Base-by-base conservation (phyloP, 2,888 invertebrate species). In the Leucoptera coffeella region DNA sequence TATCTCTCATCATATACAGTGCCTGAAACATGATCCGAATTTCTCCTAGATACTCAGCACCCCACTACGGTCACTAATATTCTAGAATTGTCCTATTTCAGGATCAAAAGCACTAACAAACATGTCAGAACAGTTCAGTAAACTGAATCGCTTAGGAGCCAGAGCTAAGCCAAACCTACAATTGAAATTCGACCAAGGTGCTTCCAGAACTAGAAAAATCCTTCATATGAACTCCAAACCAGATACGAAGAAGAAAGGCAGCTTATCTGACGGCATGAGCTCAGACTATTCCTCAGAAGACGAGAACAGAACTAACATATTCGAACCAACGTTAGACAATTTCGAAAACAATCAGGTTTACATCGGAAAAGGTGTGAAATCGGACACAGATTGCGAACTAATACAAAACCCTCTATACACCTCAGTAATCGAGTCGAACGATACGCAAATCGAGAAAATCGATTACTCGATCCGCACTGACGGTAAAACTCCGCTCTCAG, bases 71-170 rank as follows among this genome's bases (percentile, higher is more conserved):
- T n/a, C n/a, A n/a, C n/a, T n/a, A n/a, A n/a, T 29, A 9, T 17
- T 2, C 24, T 15, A 13, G 6, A 14, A 2, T 15, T 13, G 12
- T 10, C 12, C 10, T 30, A 29, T 47, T 59, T 34, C 50, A 83
- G 89, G 89, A 42, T 82, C 86, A 6, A 89, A 89, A 65, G 91
- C 90, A 25, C 60, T 91, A 30, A 85, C 78, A 34, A 91, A 90
- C 48, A 83, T 91, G 72, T 80, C 85, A 0, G 89, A 88, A 36
- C 89, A 90, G 46, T 86, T 92, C 54, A 87, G 85, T 30, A 89
- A 87, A 50, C 54, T 91, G 20, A 86, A 86, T 47, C 82, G 82
- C 41, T 61, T 86, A 19, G 74, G 82, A 29, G 67, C 76, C 1
- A 52, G 77, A 55, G 40, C 78, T 38, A 54, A 77, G 31, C 47